Evolutionary conservation across 2,797 vertebrate genomes (phyloP), one percentile per base, ranked within the genome.

Genomic region (Molothrus aeneus): DNA sequence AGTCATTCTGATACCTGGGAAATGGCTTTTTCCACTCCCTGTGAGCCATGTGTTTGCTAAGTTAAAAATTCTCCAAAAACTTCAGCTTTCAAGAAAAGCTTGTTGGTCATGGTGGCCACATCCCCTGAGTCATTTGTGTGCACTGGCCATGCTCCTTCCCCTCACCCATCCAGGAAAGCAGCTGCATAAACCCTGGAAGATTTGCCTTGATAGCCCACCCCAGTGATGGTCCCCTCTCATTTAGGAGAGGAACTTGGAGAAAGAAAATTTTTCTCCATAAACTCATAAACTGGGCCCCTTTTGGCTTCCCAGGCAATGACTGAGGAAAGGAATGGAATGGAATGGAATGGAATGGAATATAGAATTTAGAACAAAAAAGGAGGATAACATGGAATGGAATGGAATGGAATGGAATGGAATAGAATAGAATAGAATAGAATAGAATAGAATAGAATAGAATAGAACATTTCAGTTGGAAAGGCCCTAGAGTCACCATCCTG

Each of bases 11-110:
- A 31, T 68, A 34, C 26, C 57, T 69, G 26, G 15, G 36, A 45
- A 81, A 73, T 31, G 69, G 14, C 24, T 48, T 86, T 73, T 74
- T n/a, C 29, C 3, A 0, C 18, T 83, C 71, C 36, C 45, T 74
- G 36, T 12, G 18, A 9, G 10, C 5, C 0, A 0, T 6, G 16
- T 20, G 31, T 43, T 79, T 80, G 31, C 36, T 40, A 34, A 71
- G 24, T 32, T 57, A n/a, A 68, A 71, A 89, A 74, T 38, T 3
- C 16, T 65, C 36, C 22, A 24, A 28, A 72, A 65, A 3, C 43
- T 50, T 57, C 15, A 32, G 21, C 34, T 57, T 80, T 53, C 50
- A 51, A 17, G 32, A n/a, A 80, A 68, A 14, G 4, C 6, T 65
- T 69, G 9, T 53, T 64, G 13, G 8, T 31, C 15, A 5, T 5